phyloP scores from a whole-genome alignment of 1,140 invertebrate species.

The Drosophila funebris region DNA sequence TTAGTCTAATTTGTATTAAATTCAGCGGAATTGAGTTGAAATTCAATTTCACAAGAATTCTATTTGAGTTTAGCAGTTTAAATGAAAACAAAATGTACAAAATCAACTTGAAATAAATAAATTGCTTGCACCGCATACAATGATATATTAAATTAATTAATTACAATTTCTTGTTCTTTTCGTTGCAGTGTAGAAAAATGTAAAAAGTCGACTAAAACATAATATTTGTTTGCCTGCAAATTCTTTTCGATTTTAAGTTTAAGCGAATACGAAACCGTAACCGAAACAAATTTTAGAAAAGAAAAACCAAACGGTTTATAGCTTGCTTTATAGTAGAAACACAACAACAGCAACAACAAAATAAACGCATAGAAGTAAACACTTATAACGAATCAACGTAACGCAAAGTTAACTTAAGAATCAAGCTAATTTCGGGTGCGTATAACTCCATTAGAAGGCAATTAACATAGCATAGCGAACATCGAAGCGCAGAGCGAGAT shows the following conservation, averaged over 20 bases:
- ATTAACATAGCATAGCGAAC: slow-evolving; percentile 53
- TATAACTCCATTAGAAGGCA: slow-evolving; percentile 77
- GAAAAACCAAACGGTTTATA: slow-evolving; percentile 56
- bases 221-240: slow-evolving; percentile 76
- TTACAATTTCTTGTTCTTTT: slow-evolving; percentile 12
- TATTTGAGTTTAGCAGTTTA: too few relatives aligned
- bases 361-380: slow-evolving; percentile 18
- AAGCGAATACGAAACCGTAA: slow-evolving; percentile 58
- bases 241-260: slow-evolving; percentile 77
- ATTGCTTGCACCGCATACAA: background rate
- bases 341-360: slow-evolving; percentile 5
- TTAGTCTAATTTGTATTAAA: too few relatives aligned
- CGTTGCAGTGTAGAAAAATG: slow-evolving; percentile 82
- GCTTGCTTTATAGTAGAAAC: slow-evolving; percentile 47
- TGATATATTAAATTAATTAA: background rate
- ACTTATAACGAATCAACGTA: slow-evolving; percentile 33
- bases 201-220: slow-evolving; percentile 82
- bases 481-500: background rate
- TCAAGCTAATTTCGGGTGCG: slow-evolving; percentile 69
- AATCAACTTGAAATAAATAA: too few relatives aligned
- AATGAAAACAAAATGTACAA: background rate
- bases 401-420: slow-evolving; percentile 45
- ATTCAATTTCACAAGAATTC: too few relatives aligned
- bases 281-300: slow-evolving; percentile 31
- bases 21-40: too few relatives aligned